Evolutionary conservation across 2,888 invertebrate genomes (phyloP), one percentile per base, ranked within the genome.

Genomic region (Prenolepis imparis): DNA sequence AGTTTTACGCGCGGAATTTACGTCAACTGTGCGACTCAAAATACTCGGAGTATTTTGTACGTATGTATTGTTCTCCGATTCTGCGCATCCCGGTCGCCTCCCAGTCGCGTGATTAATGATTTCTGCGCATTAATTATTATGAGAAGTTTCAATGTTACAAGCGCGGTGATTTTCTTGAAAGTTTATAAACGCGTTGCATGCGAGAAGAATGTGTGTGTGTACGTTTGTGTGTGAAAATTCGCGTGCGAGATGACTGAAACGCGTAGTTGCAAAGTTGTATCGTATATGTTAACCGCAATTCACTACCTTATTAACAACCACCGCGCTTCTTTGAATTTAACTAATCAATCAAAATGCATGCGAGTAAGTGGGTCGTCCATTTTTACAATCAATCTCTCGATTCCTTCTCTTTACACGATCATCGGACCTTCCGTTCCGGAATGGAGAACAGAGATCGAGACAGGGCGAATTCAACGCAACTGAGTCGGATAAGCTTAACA

Each of bases 101-200:
- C n/a, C 12, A 18, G 41, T 18, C 24, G 59, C 68, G 68, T 59
- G 57, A 78, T 78, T 68, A 78, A 32, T 44, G 59, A 68, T 32
- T 68, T 78, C 44, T 18, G 32, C 41, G 12, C 41, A 32, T 44
- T 68, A 78, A 59, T 36, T 68, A 21, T 66, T 41, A 57, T 1
- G 6, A 24, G 21, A 55, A 55, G 55, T 75, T 75, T 55, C 52
- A 64, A 55, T 39, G 52, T 75, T 75, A 57, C 11, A 24, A 3
- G 28, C 11, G 39, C 11, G 28, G 15, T 18, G 28, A 67, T 39
- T 77, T 52, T 57, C 57, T 41, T 28, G 55, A 36, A 15, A 55
- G 11, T 21, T 41, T 18, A 18, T 15, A 18, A 24, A 21, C 11
- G 36, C 24, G 64, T 11, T 67, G 57, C 77, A 11, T 18, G 67